Evolutionary conservation across 2,113 vertebrate genomes (phyloP), one percentile per base, ranked within the genome.

Genomic region (Mionectes macconnelli): DNA sequence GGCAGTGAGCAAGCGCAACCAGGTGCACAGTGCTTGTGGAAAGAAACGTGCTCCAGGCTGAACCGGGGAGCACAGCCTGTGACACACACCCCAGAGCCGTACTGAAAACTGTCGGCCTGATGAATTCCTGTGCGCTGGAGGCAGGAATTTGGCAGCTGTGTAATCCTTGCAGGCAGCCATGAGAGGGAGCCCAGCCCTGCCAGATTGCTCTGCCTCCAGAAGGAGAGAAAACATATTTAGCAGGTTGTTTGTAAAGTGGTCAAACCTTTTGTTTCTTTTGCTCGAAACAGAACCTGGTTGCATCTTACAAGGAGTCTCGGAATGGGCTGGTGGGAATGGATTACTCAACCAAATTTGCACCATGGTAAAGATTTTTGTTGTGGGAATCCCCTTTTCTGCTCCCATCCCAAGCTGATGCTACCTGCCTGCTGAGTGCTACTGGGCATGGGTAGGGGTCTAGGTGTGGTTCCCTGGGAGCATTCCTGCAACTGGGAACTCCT

Each of bases 341-440:
- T 94, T 98, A 98, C 88, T 99, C 98, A 10, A 98, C 98, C 23
- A 99, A 98, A 87, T 98, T 98, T 72, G 96, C 98, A 44, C 98
- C 98, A 4, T 98, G 98, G 98, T 98, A 95, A 97, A 47, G 62
- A 24, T 24, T 87, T 74, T 37, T 91, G 21, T 75, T 91, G 22
- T 70, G 40, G 55, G 25, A 53, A 64, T 69, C 23, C 55, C 16
- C 28, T 50, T 84, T 12, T 76, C 66, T 80, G 10, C n/a, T 79
- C 15, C 8, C 17, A 25, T 45, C 78, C 37, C 45, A 76, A 45
- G 23, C 4, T 23, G 47, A 11, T 55, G 21, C 60, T 68, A 59
- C 8, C 24, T 56, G 19, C 35, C 35, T 81, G 64, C 64, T 89
- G 47, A 52, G 67, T 23, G 57, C 35, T 82, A 2, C n/a, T 25